Evolutionary conservation across 2,888 invertebrate species (phyloP), one percentile per base, ranked within the genome.

Genomic region (Sinohyriopsis cumingii): DNA sequence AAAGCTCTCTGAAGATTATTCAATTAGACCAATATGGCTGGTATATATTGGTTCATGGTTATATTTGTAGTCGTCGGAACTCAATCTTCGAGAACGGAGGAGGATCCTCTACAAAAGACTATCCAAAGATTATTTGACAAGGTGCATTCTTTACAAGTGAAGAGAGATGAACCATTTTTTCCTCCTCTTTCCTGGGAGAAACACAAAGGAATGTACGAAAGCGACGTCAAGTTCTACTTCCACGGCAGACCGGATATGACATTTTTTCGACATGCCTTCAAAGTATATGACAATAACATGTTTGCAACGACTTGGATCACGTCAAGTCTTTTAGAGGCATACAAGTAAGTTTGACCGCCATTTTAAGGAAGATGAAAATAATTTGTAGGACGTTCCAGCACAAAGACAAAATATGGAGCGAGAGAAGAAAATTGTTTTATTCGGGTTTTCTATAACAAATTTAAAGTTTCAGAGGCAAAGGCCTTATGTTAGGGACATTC

Each of bases 231-330:
- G 57, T 68, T 85, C 59, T 82, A 87, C 71, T 80, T 85, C 64
- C 84, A 85, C 59, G 87, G 86, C 1, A 71, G 65, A 19, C 79
- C 80, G 33, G 69, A 76, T 5, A 56, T 80, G 62, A 80, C 82
- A 28, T 72, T 82, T 7, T 53, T 85, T 24, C 78, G 87, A 1
- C 81, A 84, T 15, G 67, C 69, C 9, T 76, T 84, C 57, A 68
- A 74, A 12, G 80, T 87, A 15, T 84, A 80, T 67, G 87, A 87
- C 77, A 85, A 85, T 73, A 86, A 87, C 71, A 86, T 87, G 84
- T 87, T 87, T 69, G 85, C 81, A 0, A 86, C 85, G 0, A 77
- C 84, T 1, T 86, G 86, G 86, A 83, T 87, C 12, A 81, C 84
- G 28, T 75, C 79, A 4, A 77, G 78, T 56, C 68, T 87, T 55